Percentiles rank a stretch among this genome's conserved stretches.
Evolutionary conservation across 1,140 invertebrate species (phyloP).

Genomic region (Neoseiulus cucumeris): DNA sequence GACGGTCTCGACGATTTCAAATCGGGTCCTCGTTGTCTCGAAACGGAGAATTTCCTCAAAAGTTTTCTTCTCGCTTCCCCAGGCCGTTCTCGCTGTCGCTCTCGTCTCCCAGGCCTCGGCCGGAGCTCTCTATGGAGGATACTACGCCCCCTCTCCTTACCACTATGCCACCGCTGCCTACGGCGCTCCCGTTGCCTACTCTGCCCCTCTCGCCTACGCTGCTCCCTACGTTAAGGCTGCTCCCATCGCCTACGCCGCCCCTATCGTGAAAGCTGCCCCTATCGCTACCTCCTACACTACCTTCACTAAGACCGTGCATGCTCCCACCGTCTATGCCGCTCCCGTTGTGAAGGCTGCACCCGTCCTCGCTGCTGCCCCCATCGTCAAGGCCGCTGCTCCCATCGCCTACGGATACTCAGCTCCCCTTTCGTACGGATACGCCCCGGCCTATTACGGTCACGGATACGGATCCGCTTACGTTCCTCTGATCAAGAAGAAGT

Average conservation of each 20-base stretch:
- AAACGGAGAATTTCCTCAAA: too few relatives aligned
- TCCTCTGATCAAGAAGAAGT: too few relatives aligned
- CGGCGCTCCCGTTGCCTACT: background rate
- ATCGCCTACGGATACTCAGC: background rate
- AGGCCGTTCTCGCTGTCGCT: background rate
- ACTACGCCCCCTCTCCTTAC: background rate
- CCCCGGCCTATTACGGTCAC: constrained; percentile 1
- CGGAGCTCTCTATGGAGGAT: background rate
- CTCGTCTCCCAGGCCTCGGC: background rate
- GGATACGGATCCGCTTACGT: background rate
- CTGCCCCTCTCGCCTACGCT: background rate
- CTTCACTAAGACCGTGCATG: constrained; percentile 9
- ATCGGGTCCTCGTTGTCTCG: too few relatives aligned
- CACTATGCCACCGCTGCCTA: background rate
- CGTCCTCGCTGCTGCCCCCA: background rate
- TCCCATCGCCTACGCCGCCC: background rate
- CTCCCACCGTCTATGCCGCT: background rate
- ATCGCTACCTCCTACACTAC: background rate
- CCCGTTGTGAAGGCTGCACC: background rate
- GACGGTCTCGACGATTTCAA: too few relatives aligned
- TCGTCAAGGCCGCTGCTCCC: background rate
- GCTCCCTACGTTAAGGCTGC: background rate
- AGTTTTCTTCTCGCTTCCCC: background rate
- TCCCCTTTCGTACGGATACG: background rate
- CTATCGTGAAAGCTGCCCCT: background rate